Base-by-base conservation (phyloP, 2,113 vertebrate genomes). In the Baryphthengus martii region DNA sequence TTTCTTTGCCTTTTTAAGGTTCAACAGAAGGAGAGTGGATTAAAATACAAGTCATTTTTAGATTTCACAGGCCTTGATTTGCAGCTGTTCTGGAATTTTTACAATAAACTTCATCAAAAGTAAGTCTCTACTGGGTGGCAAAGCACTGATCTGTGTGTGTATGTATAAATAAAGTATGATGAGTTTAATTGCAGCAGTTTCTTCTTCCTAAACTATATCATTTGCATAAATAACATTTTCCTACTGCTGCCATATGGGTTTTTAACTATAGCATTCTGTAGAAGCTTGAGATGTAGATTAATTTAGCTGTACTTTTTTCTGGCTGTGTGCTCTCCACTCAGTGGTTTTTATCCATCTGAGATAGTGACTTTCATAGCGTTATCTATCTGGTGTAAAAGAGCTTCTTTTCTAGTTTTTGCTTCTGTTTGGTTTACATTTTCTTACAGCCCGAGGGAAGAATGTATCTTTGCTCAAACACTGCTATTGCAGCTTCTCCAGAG, bases 11-110 rank as follows among this genome's bases (percentile, higher is more conserved):
- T 94, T 94, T 95, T 94, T 92, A 77, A 98, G 98, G 98, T 97
- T 91, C 97, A 98, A 40, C 98, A 99, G 98, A 99, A 99, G 90
- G 98, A 98, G 93, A 98, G 98, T 95, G 96, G 98, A 77, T 98
- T 99, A 78, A 99, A 98, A 95, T 98, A 98, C 97, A 99, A 98
- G 95, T 98, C 98, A 71, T 98, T 99, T 89, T 98, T 99, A 96
- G 99, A 99, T 96, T 99, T 99, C 78, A 95, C 97, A 65, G 98
- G 98, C 83, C 98, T 99, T 79, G 98, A 98, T 94, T 97, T 99
- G 83, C 96, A 97, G 84, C 98, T 99, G 70, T 99, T 99, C 96
- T 99, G 99, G 99, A 98, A 97, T 94, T 99, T 99, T 97, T 99
- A 99, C 96, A 99, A 92, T 93, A 99, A 99, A 98, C 98, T 99